Base-by-base conservation (phyloP, 92 coral and sea anemone species). In the Nematostella vectensis region DNA sequence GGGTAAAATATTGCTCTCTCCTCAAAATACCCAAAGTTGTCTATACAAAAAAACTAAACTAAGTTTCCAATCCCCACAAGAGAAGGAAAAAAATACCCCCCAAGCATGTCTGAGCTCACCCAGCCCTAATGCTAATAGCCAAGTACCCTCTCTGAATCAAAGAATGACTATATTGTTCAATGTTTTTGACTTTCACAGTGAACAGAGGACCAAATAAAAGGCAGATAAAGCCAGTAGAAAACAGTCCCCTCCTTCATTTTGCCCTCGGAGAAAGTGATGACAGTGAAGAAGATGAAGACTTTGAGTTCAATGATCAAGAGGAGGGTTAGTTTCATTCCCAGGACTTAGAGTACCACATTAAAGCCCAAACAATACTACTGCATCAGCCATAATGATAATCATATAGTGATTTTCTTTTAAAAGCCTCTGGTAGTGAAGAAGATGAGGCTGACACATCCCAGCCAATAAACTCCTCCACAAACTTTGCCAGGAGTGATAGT, bases 151-250 rank as follows among this genome's bases (percentile, higher is more conserved):
- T n/a, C n/a, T n/a, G n/a, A n/a, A n/a, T n/a, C n/a, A n/a, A n/a
- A n/a, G n/a, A n/a, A n/a, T n/a, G n/a, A n/a, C n/a, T n/a, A n/a
- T n/a, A n/a, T n/a, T n/a, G n/a, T n/a, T n/a, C n/a, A n/a, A n/a
- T n/a, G n/a, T n/a, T n/a, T 33, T 33, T 33, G 15, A 6, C 15
- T 33, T 6, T 15, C 15, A 15, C 40, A 91, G 98, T 91, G 49
- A 91, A 82, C 65, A 56, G 98, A 85, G 98, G 98, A 15, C 98
- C 98, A 47, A 85, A 91, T 62, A 91, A 91, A 58, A 79, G 98
- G 25, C 85, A 80, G 65, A 91, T 91, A 55, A 91, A 91, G 68
- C 98, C 98, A 19, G 95, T 86, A 25, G 98, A 87, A 30, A 91
- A 91, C 73, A 91, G 87, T 67, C 88, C 94, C 23, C 61, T 91